Evolutionary conservation across 2,888 invertebrate genomes (phyloP), one percentile per base, ranked within the genome.

Genomic region (Pristionchus maxplancki): DNA sequence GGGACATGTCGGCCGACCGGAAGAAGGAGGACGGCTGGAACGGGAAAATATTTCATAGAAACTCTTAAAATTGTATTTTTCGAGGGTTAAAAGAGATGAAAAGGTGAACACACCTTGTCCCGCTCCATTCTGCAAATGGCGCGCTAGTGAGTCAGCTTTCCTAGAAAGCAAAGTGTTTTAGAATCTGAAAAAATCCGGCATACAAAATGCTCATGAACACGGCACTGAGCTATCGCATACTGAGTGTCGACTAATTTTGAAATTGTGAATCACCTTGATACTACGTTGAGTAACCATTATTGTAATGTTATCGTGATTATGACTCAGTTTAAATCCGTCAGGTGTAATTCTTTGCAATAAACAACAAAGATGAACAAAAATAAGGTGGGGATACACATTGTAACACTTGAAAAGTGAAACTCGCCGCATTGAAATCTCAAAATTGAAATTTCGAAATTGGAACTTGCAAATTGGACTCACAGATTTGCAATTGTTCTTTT

Each of bases 1-100:
- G 89, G 85, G 91, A 91, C 93, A 93, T 93, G 89, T 90, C 89
- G 91, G 93, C 93, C 88, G 91, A 92, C 64, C 93, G 93, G 89
- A 92, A 93, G 88, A 93, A 91, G 85, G 93, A 92, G 20, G 17
- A 34, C 20, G 34, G 9, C 71, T 71, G 71, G 71, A 37, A 90
- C 15, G 20, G 86, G 34, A 40, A 62, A 62, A 20, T 50, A 9
- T 48, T 11, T 48, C 6, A 48, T 58, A 5, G 17, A 53, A 53
- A 17, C 17, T 53, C 53, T 53, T 4, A 53, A 48, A 48, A 48
- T n/a, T n/a, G 44, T 44, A 44, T 44, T 11, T 9, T 9, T 44
- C 8, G 44, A 44, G 11, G 11, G 11, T 11, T 6, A 44, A 44
- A 44, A 44, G 11, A 53, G 1, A 53, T 20, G 17, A 20, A 53